Base-by-base conservation (phyloP, 2,888 invertebrate species). In the Drosophila lacicola region DNA sequence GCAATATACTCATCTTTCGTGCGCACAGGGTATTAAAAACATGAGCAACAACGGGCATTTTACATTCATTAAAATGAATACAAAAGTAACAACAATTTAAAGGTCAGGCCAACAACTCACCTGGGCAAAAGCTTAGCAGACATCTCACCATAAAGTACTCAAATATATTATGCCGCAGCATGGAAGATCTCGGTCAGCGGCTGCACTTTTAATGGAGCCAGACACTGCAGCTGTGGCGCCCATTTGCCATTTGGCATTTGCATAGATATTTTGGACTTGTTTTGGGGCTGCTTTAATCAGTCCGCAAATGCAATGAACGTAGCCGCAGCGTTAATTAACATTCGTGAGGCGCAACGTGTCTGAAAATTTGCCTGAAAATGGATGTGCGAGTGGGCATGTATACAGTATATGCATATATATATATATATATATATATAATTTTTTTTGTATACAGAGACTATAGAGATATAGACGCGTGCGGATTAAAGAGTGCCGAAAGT, bases 31-130 rank as follows among this genome's bases (percentile, higher is more conserved):
- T 11, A 11, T 36, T 51, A 25, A 46, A 70, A 70, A 39, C 57
- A 14, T 50, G 36, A 21, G 21, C 36, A 53, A 41, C 56, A 74
- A 45, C 47, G 3, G 5, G 13, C 17, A 53, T 65, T 67, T 57
- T 58, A 66, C 58, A 84, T 74, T 63, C 53, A 72, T 65, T 74
- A 47, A 54, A 64, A 55, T 53, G 54, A 69, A 74, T 61, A 55
- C 37, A 33, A 61, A 63, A 62, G 42, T 37, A 44, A 45, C 60
- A 65, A 47, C 44, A 9, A n/a, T n/a, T 46, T 44, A 14, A 72
- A 34, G n/a, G 49, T 8, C 11, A 54, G 19, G 17, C 36, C 19
- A 61, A 9, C 19, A 36, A 17, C 21, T 37, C 25, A 50, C 11
- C 19, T 34, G 6, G n/a, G 11, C 25, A 29, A 19, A 36, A 36